These are phyloP conservation scores for Spatulosminthurus flaviceps DNA, from an alignment of 2,888 invertebrate species.

Conservation along the genomic window DNA sequence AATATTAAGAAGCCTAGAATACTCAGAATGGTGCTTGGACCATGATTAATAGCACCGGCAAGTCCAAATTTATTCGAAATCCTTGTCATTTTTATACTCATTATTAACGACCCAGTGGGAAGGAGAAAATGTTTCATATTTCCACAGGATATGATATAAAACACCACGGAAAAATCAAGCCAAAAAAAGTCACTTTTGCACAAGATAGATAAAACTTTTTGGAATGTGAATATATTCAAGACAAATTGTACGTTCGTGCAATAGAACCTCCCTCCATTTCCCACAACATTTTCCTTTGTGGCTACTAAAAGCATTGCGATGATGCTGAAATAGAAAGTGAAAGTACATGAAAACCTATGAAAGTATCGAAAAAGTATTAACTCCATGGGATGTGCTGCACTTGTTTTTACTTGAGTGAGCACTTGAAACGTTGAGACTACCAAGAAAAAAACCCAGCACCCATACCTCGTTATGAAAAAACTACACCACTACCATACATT, in stretches of 20 bases:
- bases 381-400: background rate
- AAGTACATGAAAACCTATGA: background rate
- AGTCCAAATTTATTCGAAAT: background rate
- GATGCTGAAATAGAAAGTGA: background rate
- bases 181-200: background rate
- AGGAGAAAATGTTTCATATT: background rate
- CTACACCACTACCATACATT: no score
- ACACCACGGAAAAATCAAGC: background rate
- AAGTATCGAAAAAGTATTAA: constrained; percentile 18
- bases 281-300: no score
- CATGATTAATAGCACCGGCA: background rate
- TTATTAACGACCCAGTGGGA: background rate
- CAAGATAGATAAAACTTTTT: background rate
- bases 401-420: background rate
- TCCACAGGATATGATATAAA: background rate
- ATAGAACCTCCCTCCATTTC: background rate
- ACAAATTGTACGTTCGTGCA: background rate
- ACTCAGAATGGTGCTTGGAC: background rate
- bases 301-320: background rate
- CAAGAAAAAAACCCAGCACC: no score
- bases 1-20: no score
- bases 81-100: background rate
- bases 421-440: no score
- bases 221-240: background rate
- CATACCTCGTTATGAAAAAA: no score